A percentile compares a stretch with the other conserved stretches of the same genome.
These are phyloP conservation scores for Unio pictorum DNA, from an alignment of 2,888 invertebrate genomes.

Conservation along the genomic window DNA sequence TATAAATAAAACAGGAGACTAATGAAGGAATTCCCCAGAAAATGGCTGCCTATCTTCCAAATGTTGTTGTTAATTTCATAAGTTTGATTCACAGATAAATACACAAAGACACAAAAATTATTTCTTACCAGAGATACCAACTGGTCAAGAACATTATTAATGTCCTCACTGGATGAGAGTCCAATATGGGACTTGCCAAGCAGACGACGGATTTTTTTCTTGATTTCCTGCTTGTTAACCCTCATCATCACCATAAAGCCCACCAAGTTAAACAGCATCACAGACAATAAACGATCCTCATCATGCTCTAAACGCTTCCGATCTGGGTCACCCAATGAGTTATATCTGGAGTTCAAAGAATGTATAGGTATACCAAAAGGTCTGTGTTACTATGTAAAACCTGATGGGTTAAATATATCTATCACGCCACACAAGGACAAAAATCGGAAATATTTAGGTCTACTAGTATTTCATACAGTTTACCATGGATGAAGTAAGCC, in stretches of 20 bases:
- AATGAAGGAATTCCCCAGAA: too few relatives aligned
- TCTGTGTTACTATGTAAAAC: too few relatives aligned
- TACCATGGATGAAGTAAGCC: too few relatives aligned
- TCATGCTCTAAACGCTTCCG: conserved; percentile 95
- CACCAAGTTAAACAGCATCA: conserved; percentile 95
- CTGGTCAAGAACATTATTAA: conserved; percentile 95
- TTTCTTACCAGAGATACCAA: conserved; percentile 89
- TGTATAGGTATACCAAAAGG: not conserved
- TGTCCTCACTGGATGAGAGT: conserved; percentile 95
- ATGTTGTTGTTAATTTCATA: too few relatives aligned
- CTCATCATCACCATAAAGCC: conserved; percentile 95
- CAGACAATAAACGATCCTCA: conserved; percentile 94
- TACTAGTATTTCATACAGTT: too few relatives aligned
- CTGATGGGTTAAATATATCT: too few relatives aligned
- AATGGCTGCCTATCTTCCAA: too few relatives aligned
- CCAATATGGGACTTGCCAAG: conserved; percentile 99
- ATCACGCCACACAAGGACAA: too few relatives aligned
- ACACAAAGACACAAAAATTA: not conserved
- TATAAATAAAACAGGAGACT: too few relatives aligned
- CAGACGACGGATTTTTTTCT: conserved; percentile 81
- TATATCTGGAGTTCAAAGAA: conserved; percentile 77
- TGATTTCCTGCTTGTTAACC: conserved; percentile 81
- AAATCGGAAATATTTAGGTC: too few relatives aligned
- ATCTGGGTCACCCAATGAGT: conserved; percentile 85
- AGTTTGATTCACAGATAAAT: too few relatives aligned